Evolutionary conservation across 2,113 vertebrate species (phyloP), one percentile per base, ranked within the genome.

Genomic region (Otocyon megalotis): DNA sequence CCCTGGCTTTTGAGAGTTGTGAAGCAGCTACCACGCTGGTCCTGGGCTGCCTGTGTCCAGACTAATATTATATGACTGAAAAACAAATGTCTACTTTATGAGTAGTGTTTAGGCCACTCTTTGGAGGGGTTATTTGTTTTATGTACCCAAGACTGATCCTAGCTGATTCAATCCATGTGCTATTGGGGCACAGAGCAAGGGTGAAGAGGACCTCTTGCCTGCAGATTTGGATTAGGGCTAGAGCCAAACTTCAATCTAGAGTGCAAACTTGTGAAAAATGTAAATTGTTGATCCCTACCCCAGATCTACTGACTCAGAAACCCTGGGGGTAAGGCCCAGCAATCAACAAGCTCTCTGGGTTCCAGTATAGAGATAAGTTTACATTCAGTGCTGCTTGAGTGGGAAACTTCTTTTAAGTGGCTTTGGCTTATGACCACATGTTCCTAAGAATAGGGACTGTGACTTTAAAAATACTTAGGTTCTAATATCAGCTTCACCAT

Each of bases 181-280:
- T 76, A 28, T 15, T 37, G 2, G 11, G 65, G 11, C 56, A 22
- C 5, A 37, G 4, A 37, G 20, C 5, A 79, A 77, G 48, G 5
- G 15, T 13, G 17, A 82, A 79, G n/a, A 54, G 19, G 26, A 93
- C 50, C 13, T 32, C 48, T 2, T 0, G 22, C 32, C 69, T 14
- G 10, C 16, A 72, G 54, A 22, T 26, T 72, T 93, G 69, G 2
- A 17, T 82, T 35, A 88, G 26, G 13, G 7, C 60, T 56, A 12
- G 48, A 50, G 35, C 50, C 72, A 77, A 53, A 90, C 13, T 79
- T 91, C 19, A 37, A 9, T 26, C 37, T 43, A 67, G 19, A 62
- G 30, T 54, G 65, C 11, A 7, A 76, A 82, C 87, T 72, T 79
- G 16, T 88, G 86, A 95, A 63, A 96, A 88, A 94, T 28, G n/a